These are phyloP conservation scores for Phylloscopus trochiloides DNA, from an alignment of 2,113 vertebrate genomes.

Conservation along the genomic window DNA sequence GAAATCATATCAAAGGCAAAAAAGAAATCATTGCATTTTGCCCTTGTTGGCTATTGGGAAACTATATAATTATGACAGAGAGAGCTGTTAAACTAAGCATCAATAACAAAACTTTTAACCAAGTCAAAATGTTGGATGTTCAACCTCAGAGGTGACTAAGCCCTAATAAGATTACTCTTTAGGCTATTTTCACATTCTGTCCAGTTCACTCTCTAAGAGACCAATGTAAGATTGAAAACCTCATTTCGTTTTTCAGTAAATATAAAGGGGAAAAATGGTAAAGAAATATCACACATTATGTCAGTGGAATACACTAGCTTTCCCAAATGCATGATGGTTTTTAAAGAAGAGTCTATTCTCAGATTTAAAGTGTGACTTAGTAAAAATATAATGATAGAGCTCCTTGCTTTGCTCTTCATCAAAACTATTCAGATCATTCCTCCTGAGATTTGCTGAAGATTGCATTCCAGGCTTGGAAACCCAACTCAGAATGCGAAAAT, in stretches of 20 bases:
- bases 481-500: not conserved
- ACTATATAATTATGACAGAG: not conserved
- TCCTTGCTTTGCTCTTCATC: not conserved
- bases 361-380: not conserved
- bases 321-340: not conserved
- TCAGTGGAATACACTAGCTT: not conserved
- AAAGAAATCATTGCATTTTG: not conserved
- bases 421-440: not conserved
- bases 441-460: not conserved
- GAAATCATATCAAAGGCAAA: not conserved
- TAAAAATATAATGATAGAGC: not conserved
- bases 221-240: not conserved
- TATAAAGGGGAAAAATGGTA: not conserved
- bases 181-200: not conserved
- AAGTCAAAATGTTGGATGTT: not conserved
- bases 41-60: not conserved
- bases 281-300: not conserved
- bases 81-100: not conserved
- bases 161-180: not conserved
- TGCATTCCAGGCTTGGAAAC: not conserved
- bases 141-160: not conserved
- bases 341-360: not conserved
- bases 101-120: not conserved
- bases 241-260: not conserved
- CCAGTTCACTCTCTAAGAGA: not conserved